A percentile compares a stretch with the other conserved stretches of the same genome.
These are phyloP conservation scores for Acanthis flammea DNA, from an alignment of 2,797 vertebrate genomes.

Conservation along the genomic window DNA sequence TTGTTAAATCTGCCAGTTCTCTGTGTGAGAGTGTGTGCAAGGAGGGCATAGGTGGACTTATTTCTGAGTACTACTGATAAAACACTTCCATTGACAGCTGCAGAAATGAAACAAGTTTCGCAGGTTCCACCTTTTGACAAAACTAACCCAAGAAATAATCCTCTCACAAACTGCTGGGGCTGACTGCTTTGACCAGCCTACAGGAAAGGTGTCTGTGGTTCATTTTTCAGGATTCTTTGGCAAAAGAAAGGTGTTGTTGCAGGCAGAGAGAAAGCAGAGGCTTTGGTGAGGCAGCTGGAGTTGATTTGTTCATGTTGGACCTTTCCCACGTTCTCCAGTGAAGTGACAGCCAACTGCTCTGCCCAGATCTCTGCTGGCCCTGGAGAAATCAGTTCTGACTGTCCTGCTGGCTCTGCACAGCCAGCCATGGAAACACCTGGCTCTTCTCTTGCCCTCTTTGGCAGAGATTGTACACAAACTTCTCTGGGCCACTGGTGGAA, in stretches of 20 bases:
- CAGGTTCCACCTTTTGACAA: background rate
- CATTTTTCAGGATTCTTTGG: background rate
- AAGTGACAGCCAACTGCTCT: background rate
- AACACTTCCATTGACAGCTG: background rate
- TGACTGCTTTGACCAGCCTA: background rate
- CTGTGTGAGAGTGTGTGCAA: background rate
- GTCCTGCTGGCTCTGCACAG: background rate
- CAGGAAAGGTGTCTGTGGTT: background rate
- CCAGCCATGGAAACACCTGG: background rate
- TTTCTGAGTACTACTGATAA: background rate
- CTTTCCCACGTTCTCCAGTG: background rate
- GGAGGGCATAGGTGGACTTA: slow-evolving; percentile 11
- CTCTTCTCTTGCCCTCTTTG: background rate
- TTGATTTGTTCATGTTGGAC: background rate
- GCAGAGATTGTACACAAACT: background rate
- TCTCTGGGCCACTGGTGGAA: background rate
- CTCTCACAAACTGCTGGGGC: background rate
- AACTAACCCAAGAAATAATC: background rate
- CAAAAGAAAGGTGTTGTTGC: background rate
- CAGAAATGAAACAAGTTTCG: background rate
- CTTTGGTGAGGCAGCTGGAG: background rate
- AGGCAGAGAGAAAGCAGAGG: background rate
- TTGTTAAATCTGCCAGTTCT: background rate
- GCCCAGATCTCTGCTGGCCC: background rate
- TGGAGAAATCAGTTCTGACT: background rate